Base-by-base conservation (phyloP, 2,113 vertebrate species). In the Gambusia affinis region DNA sequence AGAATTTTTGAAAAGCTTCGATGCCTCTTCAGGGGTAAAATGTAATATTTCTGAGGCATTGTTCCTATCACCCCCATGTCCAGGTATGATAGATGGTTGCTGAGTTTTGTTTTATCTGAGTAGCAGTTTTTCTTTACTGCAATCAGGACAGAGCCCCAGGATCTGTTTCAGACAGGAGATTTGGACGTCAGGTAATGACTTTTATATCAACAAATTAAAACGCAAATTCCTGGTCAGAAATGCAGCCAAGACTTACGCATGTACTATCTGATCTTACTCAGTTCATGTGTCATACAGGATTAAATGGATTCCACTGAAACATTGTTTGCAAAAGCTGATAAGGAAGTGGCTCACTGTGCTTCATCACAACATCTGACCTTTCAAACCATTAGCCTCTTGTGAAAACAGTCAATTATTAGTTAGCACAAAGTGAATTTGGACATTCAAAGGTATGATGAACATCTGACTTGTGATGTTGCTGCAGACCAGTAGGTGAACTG, bases 301-400 rank as follows among this genome's bases (percentile, higher is more conserved):
- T 82, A 77, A 77, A 73, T 63, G 28, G 75, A 75, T 81, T 79
- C 79, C 70, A 44, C 66, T 65, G 47, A 69, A 83, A 81, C 73
- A 0, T 30, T 92, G 82, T 89, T 90, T 92, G 64, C 19, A 81
- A 62, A 81, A 67, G 62, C 79, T 86, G 89, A 89, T 89, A 84
- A 89, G 76, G 47, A 68, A 29, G 60, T 28, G 28, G 28, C 47
- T 75, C 17, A 62, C 67, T 81, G 76, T 51, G 78, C 80, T 82
- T 82, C 84, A 79, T 85, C 84, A 72, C 74, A 75, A 51, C 75
- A 30, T 84, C 70, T 64, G 70, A 89, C 76, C n/a, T 27, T 79
- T 78, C 44, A 75, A 69, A 88, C 67, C 76, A 60, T 77, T n/a
- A 60, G 73, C 4, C 64, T 37, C 73, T 37, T 77, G 42, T 1